Conservation (phyloP, 2,888 invertebrate species). For the Flexamia atlantica region DNA sequence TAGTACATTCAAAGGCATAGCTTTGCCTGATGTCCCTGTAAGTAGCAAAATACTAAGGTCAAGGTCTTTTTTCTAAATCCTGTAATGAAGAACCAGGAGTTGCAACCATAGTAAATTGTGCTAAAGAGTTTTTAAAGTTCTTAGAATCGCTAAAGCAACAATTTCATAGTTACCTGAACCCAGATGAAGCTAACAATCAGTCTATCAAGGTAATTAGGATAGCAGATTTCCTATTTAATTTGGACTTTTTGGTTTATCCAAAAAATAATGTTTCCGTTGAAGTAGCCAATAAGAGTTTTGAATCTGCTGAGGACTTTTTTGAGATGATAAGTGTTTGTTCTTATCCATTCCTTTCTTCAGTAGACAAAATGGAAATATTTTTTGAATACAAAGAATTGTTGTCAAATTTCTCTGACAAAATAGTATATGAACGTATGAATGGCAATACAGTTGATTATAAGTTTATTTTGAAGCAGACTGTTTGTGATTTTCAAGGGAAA, state of each 20-base stretch:
- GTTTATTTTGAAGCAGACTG: slow-evolving; percentile 21
- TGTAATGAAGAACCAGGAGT: no score
- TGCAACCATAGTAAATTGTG: no score
- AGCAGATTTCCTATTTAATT: slow-evolving; percentile 47
- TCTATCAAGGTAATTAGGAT: slow-evolving; percentile 46
- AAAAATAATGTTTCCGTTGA: background rate
- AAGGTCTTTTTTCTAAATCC: no score
- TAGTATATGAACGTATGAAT: slow-evolving; percentile 22
- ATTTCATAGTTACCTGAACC: slow-evolving; percentile 11
- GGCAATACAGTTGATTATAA: slow-evolving; percentile 28
- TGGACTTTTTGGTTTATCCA: slow-evolving; percentile 26
- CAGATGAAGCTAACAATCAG: slow-evolving; percentile 48
- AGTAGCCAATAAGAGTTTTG: background rate
- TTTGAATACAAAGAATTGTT: slow-evolving; percentile 3
- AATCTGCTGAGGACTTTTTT: background rate
- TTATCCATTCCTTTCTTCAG: background rate
- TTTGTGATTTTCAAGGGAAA: slow-evolving; percentile 13
- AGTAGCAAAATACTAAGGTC: slow-evolving; percentile 49
- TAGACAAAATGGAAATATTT: background rate
- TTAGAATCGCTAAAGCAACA: slow-evolving; percentile 37
- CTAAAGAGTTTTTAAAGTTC: slow-evolving; percentile 38
- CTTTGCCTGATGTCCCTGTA: slow-evolving; percentile 50
- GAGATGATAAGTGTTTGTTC: background rate
- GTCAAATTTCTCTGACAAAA: no score
- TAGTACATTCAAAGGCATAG: slow-evolving; percentile 46